A percentile compares a stretch with the other conserved stretches of the same genome.
Evolutionary conservation across 2,113 vertebrate genomes (phyloP).

Genomic region (Apus apus): DNA sequence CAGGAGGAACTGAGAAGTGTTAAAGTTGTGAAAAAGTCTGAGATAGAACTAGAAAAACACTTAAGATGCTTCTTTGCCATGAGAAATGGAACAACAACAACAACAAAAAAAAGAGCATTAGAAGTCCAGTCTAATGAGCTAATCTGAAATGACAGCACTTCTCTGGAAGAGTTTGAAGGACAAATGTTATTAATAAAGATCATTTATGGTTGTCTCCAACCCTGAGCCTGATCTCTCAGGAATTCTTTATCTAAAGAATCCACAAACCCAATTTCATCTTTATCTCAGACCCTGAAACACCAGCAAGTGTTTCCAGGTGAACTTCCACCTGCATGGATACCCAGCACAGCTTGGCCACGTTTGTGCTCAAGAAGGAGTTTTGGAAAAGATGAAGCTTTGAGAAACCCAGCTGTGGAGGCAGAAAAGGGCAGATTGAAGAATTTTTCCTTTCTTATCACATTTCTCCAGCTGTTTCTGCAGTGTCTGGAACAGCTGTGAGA

Average conservation of each 20-base stretch:
- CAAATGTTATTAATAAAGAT: neutral
- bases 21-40: neutral
- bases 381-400: neutral
- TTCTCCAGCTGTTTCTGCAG: neutral
- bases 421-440: neutral
- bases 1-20: neutral
- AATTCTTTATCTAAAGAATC: neutral
- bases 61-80: neutral
- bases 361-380: neutral
- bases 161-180: neutral
- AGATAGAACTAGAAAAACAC: neutral
- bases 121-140: neutral
- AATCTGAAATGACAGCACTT: neutral
- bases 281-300: neutral
- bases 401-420: neutral
- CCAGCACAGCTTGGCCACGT: neutral
- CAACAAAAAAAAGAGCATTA: neutral
- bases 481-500: neutral
- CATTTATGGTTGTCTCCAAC: neutral
- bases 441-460: neutral
- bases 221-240: neutral
- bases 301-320: neutral
- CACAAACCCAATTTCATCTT: neutral
- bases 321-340: neutral
- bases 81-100: neutral